Base-by-base conservation (phyloP, 37 sponge, comb jelly and placozoan species). In the Ianthella basta region DNA sequence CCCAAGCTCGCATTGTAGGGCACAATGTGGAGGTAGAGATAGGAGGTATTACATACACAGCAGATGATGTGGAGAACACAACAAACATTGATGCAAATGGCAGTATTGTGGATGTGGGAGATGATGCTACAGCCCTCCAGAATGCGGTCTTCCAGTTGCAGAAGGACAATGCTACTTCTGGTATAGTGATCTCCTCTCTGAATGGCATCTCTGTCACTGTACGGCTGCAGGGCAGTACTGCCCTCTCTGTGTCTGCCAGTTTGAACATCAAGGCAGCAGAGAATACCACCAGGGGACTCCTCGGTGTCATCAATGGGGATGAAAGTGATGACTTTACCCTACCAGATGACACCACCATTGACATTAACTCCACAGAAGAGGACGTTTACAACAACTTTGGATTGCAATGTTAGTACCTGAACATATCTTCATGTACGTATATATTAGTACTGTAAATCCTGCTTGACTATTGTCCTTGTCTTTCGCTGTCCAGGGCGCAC, bases 331-430 rank as follows among this genome's bases (percentile, higher is more conserved):
- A 92, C 70, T 83, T 86, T 39, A 50, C 24, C 4, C 60, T 64
- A 0, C 87, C 85, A 63, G 33, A 91, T 59, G 88, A 82, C 33
- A 79, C 74, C n/a, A 30, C 61, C 23, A 35, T 91, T 12, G 18
- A 44, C 21, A 24, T 32, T 12, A 56, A 84, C 40, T 50, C 57
- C 2, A 86, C 80, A 20, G 91, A 91, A 32, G 60, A 56, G 25
- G 83, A 87, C 19, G 74, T 91, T 21, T 91, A 86, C 40, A 40
- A 85, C 41, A 23, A 84, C 27, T 91, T 86, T 91, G 91, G 91
- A 32, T n/a, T 84, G 38, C 13, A 40, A 0, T 91, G 91, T 91
- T 60, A 91, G 91, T 82, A 41, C 12, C 39, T 25, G 29, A 66
- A 72, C 12, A 8, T n/a, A n/a, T n/a, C 29, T 72, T 72, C 36